Evolutionary conservation across 2,797 vertebrate species (phyloP), one percentile per base, ranked within the genome.

Genomic region (Sitta carolinensis): DNA sequence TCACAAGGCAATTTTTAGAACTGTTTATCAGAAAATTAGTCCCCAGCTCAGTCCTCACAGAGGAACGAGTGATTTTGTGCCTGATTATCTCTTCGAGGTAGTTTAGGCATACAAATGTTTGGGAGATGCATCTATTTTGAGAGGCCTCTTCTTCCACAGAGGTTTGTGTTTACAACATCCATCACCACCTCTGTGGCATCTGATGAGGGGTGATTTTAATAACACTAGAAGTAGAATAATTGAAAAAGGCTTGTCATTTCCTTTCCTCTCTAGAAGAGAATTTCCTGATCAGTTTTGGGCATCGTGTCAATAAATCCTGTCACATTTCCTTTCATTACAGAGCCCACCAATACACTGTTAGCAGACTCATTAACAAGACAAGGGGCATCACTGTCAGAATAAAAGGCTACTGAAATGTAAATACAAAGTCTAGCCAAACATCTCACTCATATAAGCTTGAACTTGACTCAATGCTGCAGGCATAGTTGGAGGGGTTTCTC

Each of bases 321-420:
- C 38, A 66, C 40, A 40, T 67, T 94, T 63, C 85, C 74, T 77
- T 89, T 89, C 89, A 86, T 30, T 80, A 54, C 30, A 48, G 51
- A 87, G 67, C 29, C 58, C 48, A 75, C 34, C 64, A 86, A 48
- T 52, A 51, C 43, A 68, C 57, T 77, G 54, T 74, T 74, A 78
- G 32, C 48, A 92, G 81, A 69, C 66, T 84, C 91, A 70, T 87
- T 94, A 89, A 89, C 87, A 96, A 96, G 96, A 95, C 47, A 42
- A 89, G 79, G 74, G 82, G 22, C 18, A 40, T 87, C 61, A 69
- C 66, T 84, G 91, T 61, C 93, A 82, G 76, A 15, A 48, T 85
- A 92, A 96, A 97, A 92, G 70, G 77, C 93, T 90, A 93, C 83
- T 87, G 70, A 89, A 76, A 92, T 16, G 17, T 88, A 77, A 89